Conservation (phyloP, 2,888 invertebrate species). For the Callinectes sapidus region DNA sequence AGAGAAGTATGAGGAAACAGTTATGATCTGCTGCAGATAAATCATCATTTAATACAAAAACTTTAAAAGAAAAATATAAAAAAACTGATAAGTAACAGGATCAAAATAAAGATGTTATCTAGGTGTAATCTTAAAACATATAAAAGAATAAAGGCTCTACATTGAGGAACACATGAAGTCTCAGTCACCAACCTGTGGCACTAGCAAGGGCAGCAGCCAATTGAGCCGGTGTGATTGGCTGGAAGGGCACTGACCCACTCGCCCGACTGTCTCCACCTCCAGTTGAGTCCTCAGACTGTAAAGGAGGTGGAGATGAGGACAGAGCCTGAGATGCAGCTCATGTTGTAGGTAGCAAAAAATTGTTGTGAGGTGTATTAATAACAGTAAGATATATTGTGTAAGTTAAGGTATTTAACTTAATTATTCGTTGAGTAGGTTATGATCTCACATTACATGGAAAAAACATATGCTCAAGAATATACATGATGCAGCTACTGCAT, state of each 20-base stretch:
- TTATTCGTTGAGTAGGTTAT: too few relatives aligned
- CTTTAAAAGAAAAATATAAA: background rate
- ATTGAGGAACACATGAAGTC: background rate
- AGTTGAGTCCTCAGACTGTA: slow-evolving; percentile 61
- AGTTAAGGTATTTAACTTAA: too few relatives aligned
- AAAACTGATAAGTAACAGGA: background rate
- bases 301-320: background rate
- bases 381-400: background rate
- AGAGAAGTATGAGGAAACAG: background rate
- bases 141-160: background rate
- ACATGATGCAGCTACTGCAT: too few relatives aligned
- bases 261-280: slow-evolving; percentile 61
- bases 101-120: background rate
- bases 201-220: slow-evolving; percentile 85
- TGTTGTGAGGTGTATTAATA: background rate
- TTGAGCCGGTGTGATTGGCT: slow-evolving; percentile 83
- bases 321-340: background rate
- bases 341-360: background rate
- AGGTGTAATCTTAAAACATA: background rate
- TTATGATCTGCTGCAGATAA: too few relatives aligned
- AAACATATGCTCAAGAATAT: too few relatives aligned
- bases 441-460: too few relatives aligned
- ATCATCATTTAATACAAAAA: too few relatives aligned
- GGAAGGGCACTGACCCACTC: slow-evolving; percentile 60
- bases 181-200: slow-evolving; percentile 74